Evolutionary conservation across 2,888 invertebrate species (phyloP).

Genomic region (Bombylius discolor): DNA sequence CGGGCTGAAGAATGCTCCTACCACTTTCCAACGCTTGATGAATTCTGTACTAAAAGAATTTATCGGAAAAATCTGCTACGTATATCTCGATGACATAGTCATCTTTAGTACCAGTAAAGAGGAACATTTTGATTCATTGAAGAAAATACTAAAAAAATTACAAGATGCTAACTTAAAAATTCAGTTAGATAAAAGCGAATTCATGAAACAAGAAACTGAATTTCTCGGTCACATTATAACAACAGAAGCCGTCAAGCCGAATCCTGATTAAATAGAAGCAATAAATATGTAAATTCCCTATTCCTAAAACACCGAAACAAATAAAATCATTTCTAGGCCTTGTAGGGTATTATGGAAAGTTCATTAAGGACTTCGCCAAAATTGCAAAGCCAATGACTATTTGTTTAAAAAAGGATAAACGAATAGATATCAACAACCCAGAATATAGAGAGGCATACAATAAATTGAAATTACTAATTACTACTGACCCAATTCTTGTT

Average conservation of each 20-base stretch:
- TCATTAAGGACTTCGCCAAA: conserved; percentile 4
- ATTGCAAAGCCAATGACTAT: conserved; percentile 1
- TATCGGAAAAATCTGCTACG: no score
- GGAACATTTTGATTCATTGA: no score
- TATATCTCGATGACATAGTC: no score
- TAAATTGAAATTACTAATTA: background rate
- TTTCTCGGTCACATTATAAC: background rate
- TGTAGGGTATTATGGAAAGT: conserved; percentile 3
- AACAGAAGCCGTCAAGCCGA: background rate
- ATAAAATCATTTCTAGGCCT: conserved; percentile 10
- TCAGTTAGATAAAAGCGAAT: background rate
- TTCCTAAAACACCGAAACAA: conserved; percentile 10
- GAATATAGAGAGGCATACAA: background rate
- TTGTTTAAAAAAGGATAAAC: conserved; percentile 7
- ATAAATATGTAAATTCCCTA: conserved; percentile 10
- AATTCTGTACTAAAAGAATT: no score
- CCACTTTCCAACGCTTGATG: no score
- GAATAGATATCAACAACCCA: conserved; percentile 1
- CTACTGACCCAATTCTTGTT: background rate
- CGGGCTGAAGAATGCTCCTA: no score
- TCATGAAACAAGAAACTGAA: background rate
- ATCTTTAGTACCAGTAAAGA: no score
- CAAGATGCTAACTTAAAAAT: background rate
- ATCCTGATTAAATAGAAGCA: conserved; percentile 8
- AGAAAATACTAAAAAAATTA: no score